phyloP scores from a whole-genome alignment of 2,888 invertebrate species.

The Apodemia duryi region DNA sequence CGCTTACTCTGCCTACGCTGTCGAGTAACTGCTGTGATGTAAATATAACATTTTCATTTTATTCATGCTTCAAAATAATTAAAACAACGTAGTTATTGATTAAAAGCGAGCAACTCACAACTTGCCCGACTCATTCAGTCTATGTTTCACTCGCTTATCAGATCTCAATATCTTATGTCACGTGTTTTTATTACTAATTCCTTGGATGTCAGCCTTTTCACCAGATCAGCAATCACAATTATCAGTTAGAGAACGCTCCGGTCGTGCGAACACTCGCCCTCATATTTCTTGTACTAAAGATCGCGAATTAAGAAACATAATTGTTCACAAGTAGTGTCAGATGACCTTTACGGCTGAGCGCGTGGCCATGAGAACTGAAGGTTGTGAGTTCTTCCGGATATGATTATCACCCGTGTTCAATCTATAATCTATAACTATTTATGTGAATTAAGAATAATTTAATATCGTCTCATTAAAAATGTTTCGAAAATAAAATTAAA shows the following conservation, averaged over 20 bases:
- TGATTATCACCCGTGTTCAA: constrained; percentile 15
- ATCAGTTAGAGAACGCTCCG: constrained; percentile 23
- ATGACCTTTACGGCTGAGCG: constrained; percentile 67
- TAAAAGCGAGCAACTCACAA: background rate
- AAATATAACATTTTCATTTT: too few species aligned
- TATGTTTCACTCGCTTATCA: constrained; percentile 31
- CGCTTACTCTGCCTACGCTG: background rate
- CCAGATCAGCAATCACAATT: constrained; percentile 31
- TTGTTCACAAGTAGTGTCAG: constrained; percentile 47
- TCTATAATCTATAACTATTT: constrained; percentile 1
- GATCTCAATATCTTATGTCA: constrained; percentile 37
- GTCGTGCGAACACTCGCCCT: constrained; percentile 5
- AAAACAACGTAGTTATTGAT: background rate
- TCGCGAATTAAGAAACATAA: constrained; percentile 44
- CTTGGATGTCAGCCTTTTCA: constrained; percentile 40
- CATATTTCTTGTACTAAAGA: constrained; percentile 25
- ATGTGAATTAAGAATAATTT: background rate
- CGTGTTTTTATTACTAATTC: constrained; percentile 41
- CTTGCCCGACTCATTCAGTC: background rate
- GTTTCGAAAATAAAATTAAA: constrained; percentile 19
- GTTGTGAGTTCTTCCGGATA: constrained; percentile 48
- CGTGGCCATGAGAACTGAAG: constrained; percentile 70
- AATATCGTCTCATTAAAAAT: constrained; percentile 4
- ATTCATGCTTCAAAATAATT: background rate
- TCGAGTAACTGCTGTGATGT: background rate